Base-by-base conservation (phyloP, 2,888 invertebrate species). In the Phyllotreta striolata region DNA sequence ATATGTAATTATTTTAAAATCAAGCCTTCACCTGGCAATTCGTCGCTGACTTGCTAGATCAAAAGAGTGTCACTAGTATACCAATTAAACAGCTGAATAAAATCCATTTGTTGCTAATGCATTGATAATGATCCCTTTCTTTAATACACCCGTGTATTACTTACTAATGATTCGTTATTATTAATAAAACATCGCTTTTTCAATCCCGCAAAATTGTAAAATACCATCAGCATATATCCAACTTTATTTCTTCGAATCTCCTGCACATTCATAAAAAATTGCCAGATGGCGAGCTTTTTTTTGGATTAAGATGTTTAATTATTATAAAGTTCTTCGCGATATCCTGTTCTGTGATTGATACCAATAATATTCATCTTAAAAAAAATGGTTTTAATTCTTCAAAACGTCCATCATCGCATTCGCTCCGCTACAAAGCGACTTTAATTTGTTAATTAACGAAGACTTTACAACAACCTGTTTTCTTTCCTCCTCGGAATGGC, bases 31-130 rank as follows among this genome's bases (percentile, higher is more conserved):
- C 64, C 64, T 64, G 64, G 40, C 59, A 38, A 47, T 10, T 47
- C 47, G 8, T 47, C 24, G 14, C 47, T 35, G 49, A 4, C 12
- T 38, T 51, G 35, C 59, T 57, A 57, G 63, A 58, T 39, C 44
- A 58, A 61, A 61, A 58, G 38, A 64, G 52, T 64, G 61, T 64
- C 64, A 64, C 64, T 64, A 46, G 58, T 59, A 43, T 40, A 47
- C 47, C 60, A 57, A 64, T 64, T 55, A 55, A 64, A 64, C 68
- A 68, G 68, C 66, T 68, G 68, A 63, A 61, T 56, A 44, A 39
- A 60, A 55, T 55, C 55, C 44, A 55, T 64, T 57, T 55, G 54
- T 62, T 56, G 43, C 64, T 68, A 68, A 68, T 68, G 62, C 55
- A 68, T 62, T 60, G 66, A 62, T 68, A 66, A 68, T 68, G 52